Evolutionary conservation across 2,113 vertebrate species (phyloP).

Genomic region (Turnix velox): DNA sequence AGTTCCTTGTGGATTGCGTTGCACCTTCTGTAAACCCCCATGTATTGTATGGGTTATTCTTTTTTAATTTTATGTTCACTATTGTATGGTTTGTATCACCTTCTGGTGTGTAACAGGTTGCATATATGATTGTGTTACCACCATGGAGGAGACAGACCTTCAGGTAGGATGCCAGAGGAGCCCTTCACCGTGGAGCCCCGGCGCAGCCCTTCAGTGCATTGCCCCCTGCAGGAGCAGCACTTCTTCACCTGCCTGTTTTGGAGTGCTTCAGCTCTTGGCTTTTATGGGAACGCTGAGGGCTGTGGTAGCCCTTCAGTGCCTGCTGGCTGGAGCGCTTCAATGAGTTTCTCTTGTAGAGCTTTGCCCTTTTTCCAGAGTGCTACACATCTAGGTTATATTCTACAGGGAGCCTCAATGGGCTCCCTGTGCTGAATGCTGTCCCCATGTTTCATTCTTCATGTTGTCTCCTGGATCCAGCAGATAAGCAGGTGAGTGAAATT

Average conservation of each 20-base stretch:
- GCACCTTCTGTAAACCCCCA: too few relatives aligned
- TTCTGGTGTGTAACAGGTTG: too few relatives aligned
- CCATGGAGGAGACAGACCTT: too few relatives aligned
- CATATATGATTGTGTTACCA: too few relatives aligned
- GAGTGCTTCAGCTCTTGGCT: background rate
- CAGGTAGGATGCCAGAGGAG: too few relatives aligned
- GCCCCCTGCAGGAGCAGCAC: background rate
- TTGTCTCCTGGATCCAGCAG: background rate
- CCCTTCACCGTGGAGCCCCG: too few relatives aligned
- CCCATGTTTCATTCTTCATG: background rate
- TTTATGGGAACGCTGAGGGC: rapidly evolving
- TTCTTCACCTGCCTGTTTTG: background rate
- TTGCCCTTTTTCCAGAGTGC: background rate
- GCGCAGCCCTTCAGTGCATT: too few relatives aligned
- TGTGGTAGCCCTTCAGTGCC: background rate
- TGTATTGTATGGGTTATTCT: too few relatives aligned
- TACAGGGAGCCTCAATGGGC: rapidly evolving
- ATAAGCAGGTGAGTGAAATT: background rate
- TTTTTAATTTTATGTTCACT: too few relatives aligned
- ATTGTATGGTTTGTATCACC: too few relatives aligned
- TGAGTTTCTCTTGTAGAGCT: background rate
- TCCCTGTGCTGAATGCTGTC: background rate
- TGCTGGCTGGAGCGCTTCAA: background rate
- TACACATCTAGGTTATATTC: rapidly evolving
- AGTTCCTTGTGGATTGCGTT: too few relatives aligned